These are phyloP conservation scores for Furnarius figulus DNA, from an alignment of 2,113 vertebrate genomes.

Conservation along the genomic window DNA sequence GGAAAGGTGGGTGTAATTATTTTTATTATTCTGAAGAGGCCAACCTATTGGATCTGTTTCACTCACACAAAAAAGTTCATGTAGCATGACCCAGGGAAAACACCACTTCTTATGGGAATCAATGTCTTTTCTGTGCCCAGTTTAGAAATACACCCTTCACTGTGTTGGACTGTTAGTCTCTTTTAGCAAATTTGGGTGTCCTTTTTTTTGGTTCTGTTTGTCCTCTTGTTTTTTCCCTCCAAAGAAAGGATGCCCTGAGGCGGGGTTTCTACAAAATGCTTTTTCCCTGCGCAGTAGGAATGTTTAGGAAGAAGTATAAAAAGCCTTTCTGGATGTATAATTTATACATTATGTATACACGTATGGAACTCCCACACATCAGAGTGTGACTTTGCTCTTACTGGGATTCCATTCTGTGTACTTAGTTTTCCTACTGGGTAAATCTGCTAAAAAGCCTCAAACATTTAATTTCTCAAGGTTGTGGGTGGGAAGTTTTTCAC, in stretches of 20 bases:
- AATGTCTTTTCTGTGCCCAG: background rate
- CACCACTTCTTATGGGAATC: background rate
- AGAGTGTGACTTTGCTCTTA: background rate
- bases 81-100: background rate
- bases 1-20: conserved; percentile 2
- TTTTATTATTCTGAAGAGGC: conserved; percentile 20
- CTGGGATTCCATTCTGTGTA: background rate
- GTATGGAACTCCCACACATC: background rate
- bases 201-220: background rate
- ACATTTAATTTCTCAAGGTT: background rate
- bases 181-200: background rate
- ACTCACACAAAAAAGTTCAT: background rate
- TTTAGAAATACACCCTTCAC: background rate
- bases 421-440: background rate
- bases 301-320: background rate
- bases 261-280: background rate
- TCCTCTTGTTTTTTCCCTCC: background rate
- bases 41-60: background rate
- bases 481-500: background rate
- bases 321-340: background rate
- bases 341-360: background rate
- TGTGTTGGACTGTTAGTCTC: background rate
- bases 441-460: background rate
- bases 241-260: background rate
- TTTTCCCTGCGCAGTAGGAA: background rate